phyloP scores from a whole-genome alignment of 2,113 vertebrate species.

The Caranx ignobilis region DNA sequence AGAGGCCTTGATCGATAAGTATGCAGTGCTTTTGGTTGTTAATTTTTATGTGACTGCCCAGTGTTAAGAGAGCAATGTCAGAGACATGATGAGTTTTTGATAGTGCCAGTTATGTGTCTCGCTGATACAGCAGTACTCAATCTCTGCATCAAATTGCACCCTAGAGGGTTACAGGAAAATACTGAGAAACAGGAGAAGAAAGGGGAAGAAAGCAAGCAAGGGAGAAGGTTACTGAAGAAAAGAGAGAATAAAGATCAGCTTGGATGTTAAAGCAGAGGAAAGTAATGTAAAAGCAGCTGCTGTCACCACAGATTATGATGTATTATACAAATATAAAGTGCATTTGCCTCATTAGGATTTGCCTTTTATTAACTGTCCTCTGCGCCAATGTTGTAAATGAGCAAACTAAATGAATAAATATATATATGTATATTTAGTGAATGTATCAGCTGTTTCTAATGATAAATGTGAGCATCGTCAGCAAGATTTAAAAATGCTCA shows the following conservation, averaged over 20 bases:
- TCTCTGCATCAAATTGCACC: conserved; percentile 51
- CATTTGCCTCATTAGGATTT: not conserved
- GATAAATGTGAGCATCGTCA: no score
- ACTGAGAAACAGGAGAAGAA: not conserved
- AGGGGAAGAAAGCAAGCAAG: not conserved
- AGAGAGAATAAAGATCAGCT: not conserved
- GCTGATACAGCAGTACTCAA: conserved; percentile 48
- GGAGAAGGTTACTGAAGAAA: not conserved
- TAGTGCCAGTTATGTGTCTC: conserved; percentile 51
- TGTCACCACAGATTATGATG: not conserved
- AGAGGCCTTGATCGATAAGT: conserved; percentile 46
- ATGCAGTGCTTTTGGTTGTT: conserved; percentile 37
- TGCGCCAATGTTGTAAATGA: not conserved
- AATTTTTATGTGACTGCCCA: conserved; percentile 43
- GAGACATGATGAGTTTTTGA: conserved; percentile 58
- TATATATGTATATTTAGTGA: no score
- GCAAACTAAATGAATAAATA: no score
- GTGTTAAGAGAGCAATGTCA: conserved; percentile 48
- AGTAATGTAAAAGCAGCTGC: not conserved
- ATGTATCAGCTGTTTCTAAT: no score
- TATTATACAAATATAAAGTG: not conserved
- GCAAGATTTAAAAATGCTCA: no score
- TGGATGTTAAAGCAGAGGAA: not conserved
- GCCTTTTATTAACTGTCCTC: not conserved
- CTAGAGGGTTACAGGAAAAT: conserved; percentile 19